Evolutionary conservation across 2,797 vertebrate genomes (phyloP), one percentile per base, ranked within the genome.

Genomic region (Hydrophis major): DNA sequence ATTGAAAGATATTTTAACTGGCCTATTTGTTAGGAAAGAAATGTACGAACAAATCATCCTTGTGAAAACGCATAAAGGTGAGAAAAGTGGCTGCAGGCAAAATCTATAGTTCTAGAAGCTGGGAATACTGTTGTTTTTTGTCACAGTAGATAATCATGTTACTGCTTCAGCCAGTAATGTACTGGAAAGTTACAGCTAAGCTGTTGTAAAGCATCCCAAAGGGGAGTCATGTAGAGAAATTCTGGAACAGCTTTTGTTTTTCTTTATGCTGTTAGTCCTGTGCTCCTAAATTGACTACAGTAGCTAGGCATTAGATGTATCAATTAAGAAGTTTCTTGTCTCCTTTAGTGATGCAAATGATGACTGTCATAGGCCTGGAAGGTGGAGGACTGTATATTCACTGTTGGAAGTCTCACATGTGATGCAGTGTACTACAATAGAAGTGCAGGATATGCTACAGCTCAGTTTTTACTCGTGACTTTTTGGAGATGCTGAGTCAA

Each of bases 321-420:
- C 47, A 94, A 66, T 86, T 56, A 94, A 91, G 93, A 93, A 53
- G 11, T 20, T 74, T 93, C 92, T 89, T 86, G 87, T 59, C 5
- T 83, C 8, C 92, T 8, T 87, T 47, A 7, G 93, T 25, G 78
- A 91, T 27, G 66, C 89, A 56, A 53, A 59, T 18, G 32, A 4
- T 47, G 2, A 27, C 42, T 86, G 0, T 86, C 42, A 94, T 89
- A 66, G 83, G 32, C 4, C 69, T 74, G 69, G 32, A 69, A 90
- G 94, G 37, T 28, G 87, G 32, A 47, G 22, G 37, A 25, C 32
- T 53, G 42, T 56, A 4, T 83, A 53, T 88, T 61, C 25, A 32
- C 32, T 10, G 63, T 28, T n/a, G 37, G 50, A 69, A 90, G 42
- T 6, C 32, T 56, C 47, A 63, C 16, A 37, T 8, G 56, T 42